Evolutionary conservation across 2,113 vertebrate species (phyloP).

Genomic region (Pedetes capensis): DNA sequence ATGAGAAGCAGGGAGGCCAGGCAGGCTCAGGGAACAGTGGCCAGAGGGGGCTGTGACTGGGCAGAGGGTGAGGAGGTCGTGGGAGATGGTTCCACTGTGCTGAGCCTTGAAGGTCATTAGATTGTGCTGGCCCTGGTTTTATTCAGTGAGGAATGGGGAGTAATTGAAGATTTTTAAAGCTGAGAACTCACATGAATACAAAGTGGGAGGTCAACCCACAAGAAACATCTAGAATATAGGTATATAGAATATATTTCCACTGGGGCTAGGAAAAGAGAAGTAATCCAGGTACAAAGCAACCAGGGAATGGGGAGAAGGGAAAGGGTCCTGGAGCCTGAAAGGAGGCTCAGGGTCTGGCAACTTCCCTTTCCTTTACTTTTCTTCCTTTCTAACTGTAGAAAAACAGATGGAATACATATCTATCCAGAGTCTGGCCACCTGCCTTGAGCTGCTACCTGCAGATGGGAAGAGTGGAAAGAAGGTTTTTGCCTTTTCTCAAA

Average conservation of each 20-base stretch:
- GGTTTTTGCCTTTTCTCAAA: neutral
- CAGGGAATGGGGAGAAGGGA: neutral
- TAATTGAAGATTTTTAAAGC: neutral
- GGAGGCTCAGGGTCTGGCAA: neutral
- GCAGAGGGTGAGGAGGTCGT: neutral
- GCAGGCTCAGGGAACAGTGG: neutral
- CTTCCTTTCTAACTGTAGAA: neutral
- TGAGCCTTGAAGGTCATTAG: neutral
- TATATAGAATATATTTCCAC: neutral
- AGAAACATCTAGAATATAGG: neutral
- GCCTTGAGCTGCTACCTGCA: neutral
- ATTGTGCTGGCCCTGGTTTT: neutral
- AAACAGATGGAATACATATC: neutral
- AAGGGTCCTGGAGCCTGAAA: too few relatives aligned
- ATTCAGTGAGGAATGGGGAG: neutral
- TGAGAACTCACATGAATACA: neutral
- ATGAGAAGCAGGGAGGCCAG: neutral
- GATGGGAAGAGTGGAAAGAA: neutral
- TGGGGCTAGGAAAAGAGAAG: neutral
- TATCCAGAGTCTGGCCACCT: neutral
- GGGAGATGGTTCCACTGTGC: too few relatives aligned
- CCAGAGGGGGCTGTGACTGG: neutral
- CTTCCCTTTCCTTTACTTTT: neutral
- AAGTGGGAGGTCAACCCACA: neutral
- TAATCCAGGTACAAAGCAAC: neutral